phyloP scores from a whole-genome alignment of 2,113 vertebrate genomes.

The Ictidomys tridecemlineatus region DNA sequence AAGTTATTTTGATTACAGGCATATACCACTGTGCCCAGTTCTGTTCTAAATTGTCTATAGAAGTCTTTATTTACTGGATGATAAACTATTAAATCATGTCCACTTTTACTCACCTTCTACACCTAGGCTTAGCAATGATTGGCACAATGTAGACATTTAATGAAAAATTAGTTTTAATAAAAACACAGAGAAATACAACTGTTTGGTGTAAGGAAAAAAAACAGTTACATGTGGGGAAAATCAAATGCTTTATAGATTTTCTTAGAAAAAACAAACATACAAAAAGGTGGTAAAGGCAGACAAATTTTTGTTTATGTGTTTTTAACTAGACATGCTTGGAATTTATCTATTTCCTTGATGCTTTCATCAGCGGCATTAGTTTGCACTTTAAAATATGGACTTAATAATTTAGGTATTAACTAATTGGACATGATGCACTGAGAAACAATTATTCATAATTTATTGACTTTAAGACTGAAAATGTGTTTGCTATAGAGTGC shows the following conservation, averaged over 20 bases:
- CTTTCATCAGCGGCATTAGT: not conserved
- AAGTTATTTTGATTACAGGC: no score
- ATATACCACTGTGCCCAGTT: not conserved
- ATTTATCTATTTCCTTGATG: not conserved
- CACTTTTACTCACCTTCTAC: not conserved
- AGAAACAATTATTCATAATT: not conserved
- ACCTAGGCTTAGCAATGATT: not conserved
- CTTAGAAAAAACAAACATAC: slow-evolving; percentile 15
- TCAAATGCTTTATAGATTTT: not conserved
- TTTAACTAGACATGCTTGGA: not conserved
- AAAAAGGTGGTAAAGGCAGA: not conserved
- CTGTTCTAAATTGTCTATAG: not conserved
- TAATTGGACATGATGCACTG: not conserved
- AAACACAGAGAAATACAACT: not conserved
- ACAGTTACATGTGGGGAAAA: not conserved
- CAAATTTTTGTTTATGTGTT: not conserved
- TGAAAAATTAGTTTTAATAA: not conserved
- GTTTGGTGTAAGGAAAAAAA: not conserved
- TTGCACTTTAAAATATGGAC: not conserved
- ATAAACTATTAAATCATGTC: not conserved
- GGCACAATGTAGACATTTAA: not conserved
- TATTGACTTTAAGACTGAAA: not conserved
- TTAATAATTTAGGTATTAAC: slow-evolving; percentile 13
- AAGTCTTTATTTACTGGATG: not conserved
- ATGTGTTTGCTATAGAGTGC: not conserved